phyloP scores from a whole-genome alignment of 2,888 invertebrate genomes.

The Trachelus troglodyta region DNA sequence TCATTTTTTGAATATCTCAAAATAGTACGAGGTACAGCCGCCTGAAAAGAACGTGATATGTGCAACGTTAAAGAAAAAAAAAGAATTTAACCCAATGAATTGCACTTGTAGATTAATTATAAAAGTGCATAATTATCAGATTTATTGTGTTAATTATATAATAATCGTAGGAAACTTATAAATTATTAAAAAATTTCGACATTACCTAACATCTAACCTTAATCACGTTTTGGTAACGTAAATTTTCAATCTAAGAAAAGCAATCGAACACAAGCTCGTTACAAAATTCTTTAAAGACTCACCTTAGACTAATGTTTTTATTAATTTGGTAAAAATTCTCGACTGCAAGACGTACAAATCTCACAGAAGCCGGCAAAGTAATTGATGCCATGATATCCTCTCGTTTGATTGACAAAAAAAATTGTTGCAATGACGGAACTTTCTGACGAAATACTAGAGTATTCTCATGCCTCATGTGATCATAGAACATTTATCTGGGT shows the following conservation, averaged over 20 bases:
- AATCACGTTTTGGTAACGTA: constrained; percentile 5
- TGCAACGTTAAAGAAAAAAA: background rate
- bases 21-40: background rate
- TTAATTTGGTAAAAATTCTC: constrained; percentile 67
- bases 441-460: background rate
- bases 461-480: background rate
- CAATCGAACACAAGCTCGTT: background rate
- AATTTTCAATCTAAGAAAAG: background rate
- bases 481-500: background rate
- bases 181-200: constrained; percentile 5
- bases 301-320: constrained; percentile 68
- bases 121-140: background rate
- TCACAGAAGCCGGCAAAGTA: constrained; percentile 68
- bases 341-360: constrained; percentile 67
- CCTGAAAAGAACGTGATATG: background rate
- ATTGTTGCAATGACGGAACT: background rate
- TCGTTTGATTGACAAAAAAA: background rate
- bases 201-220: constrained; percentile 50
- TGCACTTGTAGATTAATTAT: background rate
- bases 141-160: background rate
- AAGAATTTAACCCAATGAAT: background rate
- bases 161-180: background rate
- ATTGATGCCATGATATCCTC: constrained; percentile 67
- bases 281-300: constrained; percentile 36
- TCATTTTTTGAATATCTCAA: background rate